Conservation (phyloP, 2,113 vertebrate genomes). For the Oriolus oriolus region DNA sequence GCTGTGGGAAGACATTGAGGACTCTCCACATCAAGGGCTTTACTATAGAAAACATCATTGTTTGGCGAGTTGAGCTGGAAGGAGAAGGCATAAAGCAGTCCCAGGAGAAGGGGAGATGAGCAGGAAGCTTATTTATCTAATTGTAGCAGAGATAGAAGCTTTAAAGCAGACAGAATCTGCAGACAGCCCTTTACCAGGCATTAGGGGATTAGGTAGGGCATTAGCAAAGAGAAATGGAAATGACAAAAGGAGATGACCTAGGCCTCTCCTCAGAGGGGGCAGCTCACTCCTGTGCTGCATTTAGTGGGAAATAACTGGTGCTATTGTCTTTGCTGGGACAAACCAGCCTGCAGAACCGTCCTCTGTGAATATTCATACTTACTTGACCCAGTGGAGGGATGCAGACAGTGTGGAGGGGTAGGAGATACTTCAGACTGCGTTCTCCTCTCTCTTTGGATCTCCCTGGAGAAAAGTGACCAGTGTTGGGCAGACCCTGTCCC, state of each 20-base stretch:
- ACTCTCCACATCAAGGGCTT: not conserved
- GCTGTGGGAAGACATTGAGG: not conserved
- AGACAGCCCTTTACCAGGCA: not conserved
- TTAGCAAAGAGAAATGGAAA: constrained; percentile 18
- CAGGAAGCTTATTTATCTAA: not conserved
- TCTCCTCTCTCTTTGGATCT: not conserved
- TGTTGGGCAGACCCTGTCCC: fast-evolving
- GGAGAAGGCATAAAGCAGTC: not conserved
- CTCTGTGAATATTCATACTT: not conserved
- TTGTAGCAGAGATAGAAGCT: not conserved
- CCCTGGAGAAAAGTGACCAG: not conserved
- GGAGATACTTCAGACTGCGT: not conserved
- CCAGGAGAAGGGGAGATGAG: not conserved
- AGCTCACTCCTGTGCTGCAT: not conserved
- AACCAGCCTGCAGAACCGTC: not conserved
- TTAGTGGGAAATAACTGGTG: not conserved
- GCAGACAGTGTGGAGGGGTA: not conserved
- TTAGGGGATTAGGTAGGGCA: not conserved
- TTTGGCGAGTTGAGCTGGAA: not conserved
- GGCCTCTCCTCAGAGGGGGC: not conserved
- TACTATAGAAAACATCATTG: not conserved
- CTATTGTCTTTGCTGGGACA: not conserved
- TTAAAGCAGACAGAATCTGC: not conserved
- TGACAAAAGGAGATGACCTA: not conserved
- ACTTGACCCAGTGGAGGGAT: not conserved